Evolutionary conservation across 2,113 vertebrate species (phyloP).

Genomic region (Suncus etruscus): DNA sequence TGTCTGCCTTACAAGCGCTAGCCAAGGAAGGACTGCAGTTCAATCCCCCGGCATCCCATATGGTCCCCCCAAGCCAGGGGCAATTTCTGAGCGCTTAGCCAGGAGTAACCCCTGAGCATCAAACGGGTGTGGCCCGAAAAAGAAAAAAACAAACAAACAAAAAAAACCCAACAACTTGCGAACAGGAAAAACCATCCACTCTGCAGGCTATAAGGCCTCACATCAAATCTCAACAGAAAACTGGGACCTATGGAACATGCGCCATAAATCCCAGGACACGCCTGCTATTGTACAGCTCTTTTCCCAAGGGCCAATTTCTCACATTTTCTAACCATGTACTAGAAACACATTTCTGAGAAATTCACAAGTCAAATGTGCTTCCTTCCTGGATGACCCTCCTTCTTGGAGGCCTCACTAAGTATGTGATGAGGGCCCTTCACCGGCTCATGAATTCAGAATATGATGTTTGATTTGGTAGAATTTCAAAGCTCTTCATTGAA

Average conservation of each 20-base stretch:
- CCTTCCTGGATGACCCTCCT: neutral
- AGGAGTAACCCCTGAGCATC: too few species aligned
- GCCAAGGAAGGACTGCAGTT: too few species aligned
- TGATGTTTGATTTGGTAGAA: neutral
- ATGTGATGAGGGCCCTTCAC: neutral
- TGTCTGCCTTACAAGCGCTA: too few species aligned
- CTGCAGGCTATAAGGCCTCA: neutral
- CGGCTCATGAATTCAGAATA: neutral
- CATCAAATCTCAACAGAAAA: neutral
- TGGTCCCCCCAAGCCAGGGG: too few species aligned
- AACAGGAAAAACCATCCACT: neutral
- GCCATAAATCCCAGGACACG: neutral
- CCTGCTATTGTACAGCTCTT: neutral
- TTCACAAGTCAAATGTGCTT: neutral
- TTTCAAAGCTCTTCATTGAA: neutral
- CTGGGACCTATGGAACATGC: accelerated
- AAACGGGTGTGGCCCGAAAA: too few species aligned
- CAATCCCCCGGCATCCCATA: too few species aligned
- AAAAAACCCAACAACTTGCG: neutral
- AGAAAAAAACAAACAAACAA: too few species aligned
- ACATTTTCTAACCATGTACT: neutral
- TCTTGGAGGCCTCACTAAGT: neutral
- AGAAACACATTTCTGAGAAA: neutral
- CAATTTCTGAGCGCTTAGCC: too few species aligned
- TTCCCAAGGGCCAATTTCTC: neutral